These are phyloP conservation scores for Liasis olivaceus DNA, from an alignment of 2,797 vertebrate genomes.

Conservation along the genomic window DNA sequence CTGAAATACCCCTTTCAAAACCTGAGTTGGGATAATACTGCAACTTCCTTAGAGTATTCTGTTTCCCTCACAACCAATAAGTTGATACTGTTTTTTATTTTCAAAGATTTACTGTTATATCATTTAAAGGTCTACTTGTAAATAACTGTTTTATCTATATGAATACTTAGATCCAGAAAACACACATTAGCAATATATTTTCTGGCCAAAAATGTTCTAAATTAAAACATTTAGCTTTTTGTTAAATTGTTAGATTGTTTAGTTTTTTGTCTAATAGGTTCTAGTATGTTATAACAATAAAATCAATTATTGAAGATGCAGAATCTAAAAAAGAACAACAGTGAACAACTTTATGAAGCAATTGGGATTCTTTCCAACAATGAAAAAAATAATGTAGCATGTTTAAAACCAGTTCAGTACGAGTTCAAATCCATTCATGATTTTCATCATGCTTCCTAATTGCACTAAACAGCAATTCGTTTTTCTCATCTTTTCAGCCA, in stretches of 20 bases:
- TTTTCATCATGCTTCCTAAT: background rate
- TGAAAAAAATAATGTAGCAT: background rate
- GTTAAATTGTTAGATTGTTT: background rate
- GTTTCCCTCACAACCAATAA: background rate
- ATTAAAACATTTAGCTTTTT: background rate
- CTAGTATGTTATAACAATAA: background rate
- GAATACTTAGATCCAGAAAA: background rate
- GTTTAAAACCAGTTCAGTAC: background rate
- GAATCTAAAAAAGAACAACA: background rate
- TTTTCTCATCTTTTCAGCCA: slow-evolving; percentile 52
- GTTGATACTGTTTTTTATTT: background rate
- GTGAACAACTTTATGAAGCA: background rate
- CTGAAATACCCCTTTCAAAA: background rate
- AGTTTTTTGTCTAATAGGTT: background rate
- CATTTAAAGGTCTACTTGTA: too few species aligned
- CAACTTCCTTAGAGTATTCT: background rate
- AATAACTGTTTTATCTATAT: background rate
- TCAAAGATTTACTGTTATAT: background rate
- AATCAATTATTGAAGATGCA: background rate
- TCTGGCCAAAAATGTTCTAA: background rate
- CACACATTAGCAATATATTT: background rate
- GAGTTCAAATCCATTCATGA: background rate
- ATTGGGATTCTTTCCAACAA: background rate
- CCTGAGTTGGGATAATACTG: background rate
- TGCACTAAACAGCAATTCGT: background rate